Base-by-base conservation (phyloP, 2,113 vertebrate species). In the Phyllostomus discolor region DNA sequence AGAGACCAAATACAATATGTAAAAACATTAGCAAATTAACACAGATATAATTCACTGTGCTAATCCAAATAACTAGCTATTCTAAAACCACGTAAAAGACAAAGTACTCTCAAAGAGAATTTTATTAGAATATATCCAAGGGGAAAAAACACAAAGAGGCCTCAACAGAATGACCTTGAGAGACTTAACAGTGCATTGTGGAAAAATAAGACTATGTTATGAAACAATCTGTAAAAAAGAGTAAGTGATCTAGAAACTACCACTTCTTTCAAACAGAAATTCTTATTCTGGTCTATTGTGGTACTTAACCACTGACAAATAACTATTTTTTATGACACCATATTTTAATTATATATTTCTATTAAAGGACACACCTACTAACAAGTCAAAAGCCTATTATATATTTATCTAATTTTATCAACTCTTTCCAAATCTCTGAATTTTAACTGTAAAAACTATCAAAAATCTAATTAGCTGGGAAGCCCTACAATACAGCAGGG, bases 381-480 rank as follows among this genome's bases (percentile, higher is more conserved):
- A 82, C 62, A 86, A 76, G 16, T 43, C 67, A 87, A 79, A 95
- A 41, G 10, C 3, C 35, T 57, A 86, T 26, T 48, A 50, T 15
- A 31, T 26, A 72, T 73, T 46, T 43, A 92, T 48, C 54, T 54
- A 76, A 84, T 72, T 92, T 88, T 54, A 91, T 19, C 3, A 70
- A 24, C 12, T 81, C 75, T 88, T 94, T n/a, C 22, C 76, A 84
- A 95, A 95, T 64, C 64, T 88, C 69, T 88, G 35, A 82, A 78
- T 72, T 93, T 72, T 78, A 91, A 94, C 52, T 52, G 78, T 66
- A 66, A 76, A 88, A 96, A 73, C 46, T 59, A 92, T 38, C 66
- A 76, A 85, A 93, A 69, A 54, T 8, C 11, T 52, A 26, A 59
- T 78, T 52, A 88, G 19, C 17, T 31, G 10, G 33, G 17, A 46